Evolutionary conservation across 2,113 vertebrate genomes (phyloP).

Genomic region (Solenodon paradoxus): DNA sequence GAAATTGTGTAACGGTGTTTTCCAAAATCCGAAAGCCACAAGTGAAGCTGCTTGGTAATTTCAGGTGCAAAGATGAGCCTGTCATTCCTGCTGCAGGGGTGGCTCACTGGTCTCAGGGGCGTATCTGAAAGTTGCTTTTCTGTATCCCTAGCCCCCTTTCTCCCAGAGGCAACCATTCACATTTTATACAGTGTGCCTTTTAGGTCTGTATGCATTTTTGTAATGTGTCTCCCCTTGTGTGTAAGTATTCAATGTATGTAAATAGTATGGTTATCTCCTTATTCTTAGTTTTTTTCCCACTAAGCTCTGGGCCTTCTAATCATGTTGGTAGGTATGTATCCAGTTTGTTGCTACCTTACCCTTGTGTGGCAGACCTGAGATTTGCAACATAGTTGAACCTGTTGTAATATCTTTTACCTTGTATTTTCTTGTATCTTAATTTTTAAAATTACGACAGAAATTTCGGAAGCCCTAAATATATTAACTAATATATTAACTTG

Average conservation of each 20-base stretch:
- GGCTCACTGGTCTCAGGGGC: background rate
- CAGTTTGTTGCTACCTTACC: background rate
- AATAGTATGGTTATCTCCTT: background rate
- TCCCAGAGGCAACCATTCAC: background rate
- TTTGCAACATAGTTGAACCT: background rate
- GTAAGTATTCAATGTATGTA: background rate
- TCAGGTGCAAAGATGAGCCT: background rate
- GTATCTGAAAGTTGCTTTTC: background rate
- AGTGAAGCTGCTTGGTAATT: background rate
- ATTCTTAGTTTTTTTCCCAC: background rate
- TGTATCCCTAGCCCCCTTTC: background rate
- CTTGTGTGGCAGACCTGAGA: background rate
- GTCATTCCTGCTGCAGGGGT: background rate
- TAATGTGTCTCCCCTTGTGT: background rate
- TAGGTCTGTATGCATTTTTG: background rate
- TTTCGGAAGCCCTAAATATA: background rate
- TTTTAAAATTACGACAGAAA: conserved; percentile 12
- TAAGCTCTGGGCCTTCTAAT: background rate
- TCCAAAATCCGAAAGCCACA: background rate
- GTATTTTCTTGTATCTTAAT: background rate
- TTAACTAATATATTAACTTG: background rate
- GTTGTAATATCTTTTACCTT: no score
- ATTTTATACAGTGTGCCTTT: background rate
- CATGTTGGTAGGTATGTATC: background rate
- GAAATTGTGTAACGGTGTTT: background rate